Evolutionary conservation across 2,113 vertebrate genomes (phyloP).

Genomic region (Xenus cinereus): DNA sequence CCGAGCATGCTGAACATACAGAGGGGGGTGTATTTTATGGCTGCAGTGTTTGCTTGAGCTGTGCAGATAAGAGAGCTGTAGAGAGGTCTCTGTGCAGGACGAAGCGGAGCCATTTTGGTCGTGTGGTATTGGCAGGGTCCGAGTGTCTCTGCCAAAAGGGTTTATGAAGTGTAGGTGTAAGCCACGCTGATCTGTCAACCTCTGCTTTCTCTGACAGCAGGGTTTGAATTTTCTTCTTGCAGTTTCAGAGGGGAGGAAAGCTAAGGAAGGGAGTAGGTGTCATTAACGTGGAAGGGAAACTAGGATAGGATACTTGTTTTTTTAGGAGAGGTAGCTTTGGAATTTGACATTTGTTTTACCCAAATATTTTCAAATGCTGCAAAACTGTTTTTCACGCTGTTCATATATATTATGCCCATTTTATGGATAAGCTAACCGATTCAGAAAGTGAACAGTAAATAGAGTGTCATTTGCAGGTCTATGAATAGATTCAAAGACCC

Average conservation of each 20-base stretch:
- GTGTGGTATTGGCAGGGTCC: not conserved
- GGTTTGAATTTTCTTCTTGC: not conserved
- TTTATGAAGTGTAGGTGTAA: not conserved
- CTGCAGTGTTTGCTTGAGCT: slow-evolving; percentile 21
- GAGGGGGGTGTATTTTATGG: not conserved
- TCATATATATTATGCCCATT: not conserved
- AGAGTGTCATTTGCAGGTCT: not conserved
- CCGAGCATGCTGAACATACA: not conserved
- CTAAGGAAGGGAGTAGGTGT: not conserved
- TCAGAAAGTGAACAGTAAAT: not conserved
- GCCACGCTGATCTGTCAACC: not conserved
- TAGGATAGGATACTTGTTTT: not conserved
- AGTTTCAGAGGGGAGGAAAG: not conserved
- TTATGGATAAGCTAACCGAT: not conserved
- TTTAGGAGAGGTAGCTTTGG: not conserved
- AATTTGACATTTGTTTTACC: not conserved
- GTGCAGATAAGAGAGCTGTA: not conserved
- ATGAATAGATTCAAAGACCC: slow-evolving; percentile 33
- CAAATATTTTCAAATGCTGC: slow-evolving; percentile 6
- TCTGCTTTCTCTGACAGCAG: not conserved
- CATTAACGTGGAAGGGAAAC: not conserved
- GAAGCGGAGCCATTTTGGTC: not conserved
- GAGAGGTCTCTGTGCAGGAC: accelerated
- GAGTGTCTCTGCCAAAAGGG: not conserved
- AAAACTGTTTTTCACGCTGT: not conserved